Conservation (phyloP, 2,888 invertebrate genomes). For the Hemicrepidius hirtus region DNA sequence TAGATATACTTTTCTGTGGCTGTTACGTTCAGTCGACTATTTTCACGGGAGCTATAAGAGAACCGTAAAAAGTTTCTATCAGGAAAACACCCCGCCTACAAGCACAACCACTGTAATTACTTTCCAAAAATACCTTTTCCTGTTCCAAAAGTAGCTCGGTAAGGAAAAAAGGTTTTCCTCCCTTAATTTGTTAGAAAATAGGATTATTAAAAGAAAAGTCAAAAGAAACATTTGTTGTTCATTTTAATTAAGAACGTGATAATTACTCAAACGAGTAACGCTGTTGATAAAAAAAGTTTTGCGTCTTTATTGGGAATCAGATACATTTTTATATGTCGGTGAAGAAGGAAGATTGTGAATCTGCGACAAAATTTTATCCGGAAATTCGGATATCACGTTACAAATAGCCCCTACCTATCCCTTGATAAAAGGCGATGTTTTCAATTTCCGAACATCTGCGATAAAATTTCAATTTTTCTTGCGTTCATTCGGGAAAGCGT, state of each 20-base stretch:
- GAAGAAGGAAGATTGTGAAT: constrained; percentile 8
- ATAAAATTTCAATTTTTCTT: constrained; percentile 47
- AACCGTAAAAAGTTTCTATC: constrained; percentile 6
- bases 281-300: too few relatives aligned
- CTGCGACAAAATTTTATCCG: constrained; percentile 16
- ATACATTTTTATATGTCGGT: neutral
- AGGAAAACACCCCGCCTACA: constrained; percentile 3
- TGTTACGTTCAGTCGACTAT: neutral
- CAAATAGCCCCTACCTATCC: constrained; percentile 30
- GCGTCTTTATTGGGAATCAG: neutral
- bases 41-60: neutral
- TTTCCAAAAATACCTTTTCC: constrained; percentile 2
- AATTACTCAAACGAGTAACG: too few relatives aligned
- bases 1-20: neutral
- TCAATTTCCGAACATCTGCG: constrained; percentile 37
- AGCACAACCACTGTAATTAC: constrained; percentile 8
- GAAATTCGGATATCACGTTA: constrained; percentile 28
- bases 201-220: too few relatives aligned
- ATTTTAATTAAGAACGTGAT: too few relatives aligned
- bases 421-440: constrained; percentile 24
- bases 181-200: too few relatives aligned
- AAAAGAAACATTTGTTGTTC: too few relatives aligned
- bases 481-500: constrained; percentile 37
- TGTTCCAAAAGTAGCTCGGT: too few relatives aligned
- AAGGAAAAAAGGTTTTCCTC: too few relatives aligned